Conservation (phyloP, 2,888 invertebrate genomes). For the Drosophila vallismaia region DNA sequence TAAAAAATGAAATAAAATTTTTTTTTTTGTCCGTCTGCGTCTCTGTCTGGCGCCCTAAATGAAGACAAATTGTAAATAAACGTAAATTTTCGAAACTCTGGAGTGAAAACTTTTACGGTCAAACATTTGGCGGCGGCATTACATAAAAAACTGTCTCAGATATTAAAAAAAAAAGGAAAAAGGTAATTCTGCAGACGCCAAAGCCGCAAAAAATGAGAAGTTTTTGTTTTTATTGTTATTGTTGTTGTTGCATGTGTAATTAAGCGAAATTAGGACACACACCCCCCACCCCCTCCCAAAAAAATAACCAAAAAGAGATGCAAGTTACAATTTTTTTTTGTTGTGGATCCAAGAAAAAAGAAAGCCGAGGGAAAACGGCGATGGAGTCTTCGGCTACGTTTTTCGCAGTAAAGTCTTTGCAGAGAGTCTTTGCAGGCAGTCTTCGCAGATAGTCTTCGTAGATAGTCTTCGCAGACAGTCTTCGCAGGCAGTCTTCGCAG, state of each 20-base stretch:
- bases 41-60: slow-evolving; percentile 63
- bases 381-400: slow-evolving; percentile 5
- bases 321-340: slow-evolving; percentile 26
- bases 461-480: not conserved
- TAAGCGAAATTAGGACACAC: slow-evolving; percentile 79
- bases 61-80: slow-evolving; percentile 77
- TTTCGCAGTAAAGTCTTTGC: too few relatives aligned
- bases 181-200: slow-evolving; percentile 16
- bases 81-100: slow-evolving; percentile 64
- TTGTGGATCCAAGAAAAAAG: slow-evolving; percentile 26
- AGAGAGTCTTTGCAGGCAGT: slow-evolving; percentile 1
- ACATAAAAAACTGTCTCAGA: slow-evolving; percentile 54
- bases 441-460: slow-evolving; percentile 7
- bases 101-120: slow-evolving; percentile 68
- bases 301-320: slow-evolving; percentile 34
- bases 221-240: slow-evolving; percentile 11
- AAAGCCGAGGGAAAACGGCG: slow-evolving; percentile 32
- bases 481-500: slow-evolving; percentile 4
- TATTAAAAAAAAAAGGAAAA: slow-evolving; percentile 10
- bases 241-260: slow-evolving; percentile 57
- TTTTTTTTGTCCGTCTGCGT: slow-evolving; percentile 36
- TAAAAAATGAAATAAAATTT: slow-evolving; percentile 38
- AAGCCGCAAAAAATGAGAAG: slow-evolving; percentile 20
- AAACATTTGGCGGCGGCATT: slow-evolving; percentile 65
- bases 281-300: slow-evolving; percentile 33